phyloP scores from a whole-genome alignment of 2,113 vertebrate species.

The Rhea americana region DNA sequence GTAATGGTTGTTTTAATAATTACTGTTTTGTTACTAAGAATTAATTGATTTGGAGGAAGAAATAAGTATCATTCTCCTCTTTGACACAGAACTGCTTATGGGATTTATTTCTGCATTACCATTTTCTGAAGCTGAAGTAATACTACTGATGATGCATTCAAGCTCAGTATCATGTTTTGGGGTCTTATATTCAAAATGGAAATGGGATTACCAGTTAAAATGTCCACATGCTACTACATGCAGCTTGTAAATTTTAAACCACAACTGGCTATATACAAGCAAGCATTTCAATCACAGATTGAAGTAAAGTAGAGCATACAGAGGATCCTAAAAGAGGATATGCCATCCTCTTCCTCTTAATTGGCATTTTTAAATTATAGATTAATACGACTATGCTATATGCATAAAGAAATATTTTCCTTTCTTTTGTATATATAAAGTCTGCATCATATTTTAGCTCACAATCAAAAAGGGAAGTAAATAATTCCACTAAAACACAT shows the following conservation, averaged over 20 bases:
- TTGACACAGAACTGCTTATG: background rate
- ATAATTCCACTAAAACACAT: background rate
- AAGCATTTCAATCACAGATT: background rate
- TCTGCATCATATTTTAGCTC: background rate
- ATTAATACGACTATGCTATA: conserved; percentile 6
- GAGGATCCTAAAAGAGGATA: background rate
- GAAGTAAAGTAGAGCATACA: background rate
- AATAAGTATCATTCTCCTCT: conserved; percentile 4
- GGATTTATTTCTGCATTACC: conserved; percentile 37
- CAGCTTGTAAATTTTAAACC: background rate
- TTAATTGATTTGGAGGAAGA: conserved; percentile 35
- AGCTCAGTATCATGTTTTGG: background rate
- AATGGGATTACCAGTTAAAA: background rate
- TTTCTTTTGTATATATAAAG: background rate
- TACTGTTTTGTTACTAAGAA: conserved; percentile 32
- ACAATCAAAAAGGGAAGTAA: background rate
- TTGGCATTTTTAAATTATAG: conserved; percentile 29
- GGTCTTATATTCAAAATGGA: background rate
- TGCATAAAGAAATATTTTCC: conserved; percentile 12
- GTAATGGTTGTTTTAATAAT: conserved; percentile 58
- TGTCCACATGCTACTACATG: background rate
- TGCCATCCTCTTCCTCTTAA: background rate
- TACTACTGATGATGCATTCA: background rate
- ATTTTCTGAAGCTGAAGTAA: conserved; percentile 9
- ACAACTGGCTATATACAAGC: background rate